These are phyloP conservation scores for Hipposideros larvatus DNA, from an alignment of 2,797 vertebrate genomes.

Conservation along the genomic window DNA sequence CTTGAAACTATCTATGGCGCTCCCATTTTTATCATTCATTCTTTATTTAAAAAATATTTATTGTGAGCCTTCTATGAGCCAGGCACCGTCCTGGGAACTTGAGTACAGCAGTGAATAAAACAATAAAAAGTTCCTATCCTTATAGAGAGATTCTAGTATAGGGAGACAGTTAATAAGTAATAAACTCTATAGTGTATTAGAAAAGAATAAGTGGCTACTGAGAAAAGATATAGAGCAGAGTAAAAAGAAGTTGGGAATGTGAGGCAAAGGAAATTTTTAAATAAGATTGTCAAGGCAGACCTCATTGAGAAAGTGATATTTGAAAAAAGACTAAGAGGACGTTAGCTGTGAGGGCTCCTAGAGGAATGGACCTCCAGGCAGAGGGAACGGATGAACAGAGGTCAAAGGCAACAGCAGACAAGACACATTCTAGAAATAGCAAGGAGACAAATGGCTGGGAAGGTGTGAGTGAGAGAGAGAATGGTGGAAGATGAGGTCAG, in stretches of 20 bases:
- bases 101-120: background rate
- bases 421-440: background rate
- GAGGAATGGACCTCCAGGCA: background rate
- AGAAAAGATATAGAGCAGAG: background rate
- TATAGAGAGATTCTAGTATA: background rate
- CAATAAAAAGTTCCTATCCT: background rate
- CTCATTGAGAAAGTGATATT: background rate
- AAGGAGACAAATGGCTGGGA: background rate
- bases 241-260: background rate
- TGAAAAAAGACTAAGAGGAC: background rate
- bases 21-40: background rate
- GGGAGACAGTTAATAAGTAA: background rate
- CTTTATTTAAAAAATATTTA: conserved; percentile 32
- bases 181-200: background rate
- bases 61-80: background rate
- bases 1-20: background rate
- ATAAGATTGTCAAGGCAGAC: background rate
- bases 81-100: background rate
- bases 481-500: background rate
- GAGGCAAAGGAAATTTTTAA: background rate
- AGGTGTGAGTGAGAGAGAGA: background rate
- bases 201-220: background rate
- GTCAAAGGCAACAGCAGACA: background rate
- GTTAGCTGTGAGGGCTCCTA: background rate
- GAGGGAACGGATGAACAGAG: background rate